phyloP scores from a whole-genome alignment of 2,113 vertebrate genomes.

The Tragulus kanchil region DNA sequence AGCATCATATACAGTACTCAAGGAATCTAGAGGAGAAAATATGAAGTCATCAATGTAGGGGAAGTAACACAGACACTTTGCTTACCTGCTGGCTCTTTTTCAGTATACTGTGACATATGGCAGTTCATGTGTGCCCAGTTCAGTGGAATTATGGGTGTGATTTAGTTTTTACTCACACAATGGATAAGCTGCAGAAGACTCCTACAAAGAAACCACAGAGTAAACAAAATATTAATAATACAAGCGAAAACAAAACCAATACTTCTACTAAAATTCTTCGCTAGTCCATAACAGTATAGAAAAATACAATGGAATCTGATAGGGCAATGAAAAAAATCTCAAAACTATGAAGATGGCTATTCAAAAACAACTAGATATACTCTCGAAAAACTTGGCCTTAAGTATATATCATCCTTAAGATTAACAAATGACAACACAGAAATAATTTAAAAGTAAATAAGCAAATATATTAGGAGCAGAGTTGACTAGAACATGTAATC shows the following conservation, averaged over 20 bases:
- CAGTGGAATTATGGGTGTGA: slow-evolving; percentile 45
- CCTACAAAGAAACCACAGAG: slow-evolving; percentile 71
- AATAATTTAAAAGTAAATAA: slow-evolving; percentile 38
- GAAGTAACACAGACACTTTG: neutral
- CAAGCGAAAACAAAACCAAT: slow-evolving; percentile 40
- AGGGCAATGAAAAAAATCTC: neutral
- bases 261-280: neutral
- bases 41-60: neutral
- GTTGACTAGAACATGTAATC: fast-evolving
- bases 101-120: slow-evolving; percentile 77
- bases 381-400: neutral
- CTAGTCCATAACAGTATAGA: neutral
- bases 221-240: slow-evolving; percentile 53
- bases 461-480: neutral
- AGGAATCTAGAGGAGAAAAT: neutral
- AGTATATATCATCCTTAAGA: neutral
- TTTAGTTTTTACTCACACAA: slow-evolving; percentile 53
- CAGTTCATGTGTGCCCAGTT: neutral
- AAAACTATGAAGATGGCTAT: neutral
- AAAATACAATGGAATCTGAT: neutral
- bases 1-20: neutral
- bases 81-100: slow-evolving; percentile 79
- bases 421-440: neutral
- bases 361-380: neutral
- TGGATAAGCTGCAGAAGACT: slow-evolving; percentile 37